Evolutionary conservation across 2,888 invertebrate species (phyloP).

Genomic region (Sesia bembeciformis): DNA sequence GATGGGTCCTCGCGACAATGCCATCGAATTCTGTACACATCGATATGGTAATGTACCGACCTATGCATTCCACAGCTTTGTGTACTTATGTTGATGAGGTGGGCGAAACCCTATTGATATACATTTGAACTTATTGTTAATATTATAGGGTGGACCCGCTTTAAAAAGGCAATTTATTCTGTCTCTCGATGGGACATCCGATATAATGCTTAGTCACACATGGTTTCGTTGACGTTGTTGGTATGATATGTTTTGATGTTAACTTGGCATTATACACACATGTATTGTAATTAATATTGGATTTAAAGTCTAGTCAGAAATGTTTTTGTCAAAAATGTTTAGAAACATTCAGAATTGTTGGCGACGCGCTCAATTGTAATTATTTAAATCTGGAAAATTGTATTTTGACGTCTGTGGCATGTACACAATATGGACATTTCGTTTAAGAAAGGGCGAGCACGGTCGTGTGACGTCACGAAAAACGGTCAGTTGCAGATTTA

Average conservation of each 20-base stretch:
- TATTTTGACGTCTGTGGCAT: no score
- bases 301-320: slow-evolving; percentile 6
- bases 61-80: slow-evolving; percentile 57
- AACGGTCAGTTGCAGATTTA: no score
- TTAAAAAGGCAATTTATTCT: slow-evolving; percentile 65
- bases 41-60: slow-evolving; percentile 56
- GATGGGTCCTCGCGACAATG: slow-evolving; percentile 51
- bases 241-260: slow-evolving; percentile 21
- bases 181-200: slow-evolving; percentile 45
- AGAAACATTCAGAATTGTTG: no score
- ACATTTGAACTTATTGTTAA: slow-evolving; percentile 63
- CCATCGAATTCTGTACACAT: slow-evolving; percentile 36
- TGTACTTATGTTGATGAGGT: slow-evolving; percentile 69
- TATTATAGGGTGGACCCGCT: slow-evolving; percentile 53
- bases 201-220: slow-evolving; percentile 47
- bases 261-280: slow-evolving; percentile 18
- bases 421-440: no score
- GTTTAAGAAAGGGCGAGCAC: no score
- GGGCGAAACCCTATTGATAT: slow-evolving; percentile 69
- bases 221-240: slow-evolving; percentile 21
- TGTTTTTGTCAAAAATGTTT: no score
- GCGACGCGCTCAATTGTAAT: no score
- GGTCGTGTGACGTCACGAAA: no score
- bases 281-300: slow-evolving; percentile 15
- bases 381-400: no score